Evolutionary conservation across 1,140 invertebrate genomes (phyloP).

Genomic region (Wiebesia pumilae): DNA sequence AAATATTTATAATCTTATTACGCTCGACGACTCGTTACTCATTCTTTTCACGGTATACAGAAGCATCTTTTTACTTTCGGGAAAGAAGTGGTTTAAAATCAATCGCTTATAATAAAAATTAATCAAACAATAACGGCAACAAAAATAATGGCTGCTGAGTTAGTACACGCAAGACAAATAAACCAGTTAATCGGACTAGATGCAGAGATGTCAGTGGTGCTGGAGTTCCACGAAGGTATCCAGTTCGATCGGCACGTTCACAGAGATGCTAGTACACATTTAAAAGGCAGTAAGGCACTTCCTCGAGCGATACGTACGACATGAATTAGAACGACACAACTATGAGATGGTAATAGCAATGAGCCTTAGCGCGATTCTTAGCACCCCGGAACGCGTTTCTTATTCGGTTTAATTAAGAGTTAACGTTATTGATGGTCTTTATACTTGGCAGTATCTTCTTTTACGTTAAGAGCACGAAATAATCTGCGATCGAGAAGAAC

Average conservation of each 20-base stretch:
- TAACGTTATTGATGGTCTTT: slow-evolving; percentile 35
- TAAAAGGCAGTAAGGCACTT: slow-evolving; percentile 53
- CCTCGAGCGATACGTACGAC: slow-evolving; percentile 48
- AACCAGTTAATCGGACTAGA: background rate
- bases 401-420: slow-evolving; percentile 43
- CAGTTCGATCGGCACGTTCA: background rate
- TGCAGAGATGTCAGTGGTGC: background rate
- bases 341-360: slow-evolving; percentile 58
- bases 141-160: no score
- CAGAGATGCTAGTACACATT: slow-evolving; percentile 23
- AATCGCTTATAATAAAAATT: no score
- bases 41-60: background rate
- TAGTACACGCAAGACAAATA: background rate
- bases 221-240: slow-evolving; percentile 32
- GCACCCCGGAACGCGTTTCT: slow-evolving; percentile 20
- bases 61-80: no score
- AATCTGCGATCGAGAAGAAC: background rate
- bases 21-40: background rate
- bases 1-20: background rate
- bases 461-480: background rate
- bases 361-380: slow-evolving; percentile 46
- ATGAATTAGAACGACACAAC: slow-evolving; percentile 58
- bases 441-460: slow-evolving; percentile 5
- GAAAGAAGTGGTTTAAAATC: no score
- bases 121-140: no score